Conservation (phyloP, 2,888 invertebrate species). For the Dryomyza anilis region DNA sequence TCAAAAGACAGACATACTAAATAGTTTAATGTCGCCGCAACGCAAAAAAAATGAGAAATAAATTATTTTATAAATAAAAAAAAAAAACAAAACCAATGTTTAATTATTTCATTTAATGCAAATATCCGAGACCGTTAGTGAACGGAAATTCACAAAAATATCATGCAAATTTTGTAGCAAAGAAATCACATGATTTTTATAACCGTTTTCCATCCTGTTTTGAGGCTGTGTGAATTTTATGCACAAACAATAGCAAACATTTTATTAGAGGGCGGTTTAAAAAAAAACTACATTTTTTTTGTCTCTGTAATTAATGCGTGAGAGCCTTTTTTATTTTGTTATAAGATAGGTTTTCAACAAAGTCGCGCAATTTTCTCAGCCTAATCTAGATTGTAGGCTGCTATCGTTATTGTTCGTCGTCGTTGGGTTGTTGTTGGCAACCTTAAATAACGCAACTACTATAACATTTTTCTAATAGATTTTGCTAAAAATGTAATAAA, state of each 20-base stretch:
- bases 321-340: too few relatives aligned
- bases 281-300: background rate
- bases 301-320: constrained; percentile 17
- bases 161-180: constrained; percentile 17
- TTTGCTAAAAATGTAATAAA: background rate
- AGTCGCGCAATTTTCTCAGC: constrained; percentile 35
- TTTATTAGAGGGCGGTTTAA: background rate
- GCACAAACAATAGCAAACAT: background rate
- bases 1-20: constrained; percentile 31
- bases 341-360: too few relatives aligned
- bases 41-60: constrained; percentile 30
- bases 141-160: constrained; percentile 32
- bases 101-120: background rate
- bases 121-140: too few relatives aligned
- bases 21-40: background rate
- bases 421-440: too few relatives aligned
- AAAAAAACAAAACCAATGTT: constrained; percentile 3
- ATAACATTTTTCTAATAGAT: too few relatives aligned
- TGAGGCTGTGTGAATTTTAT: constrained; percentile 23
- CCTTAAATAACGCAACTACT: too few relatives aligned
- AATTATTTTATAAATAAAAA: constrained; percentile 39
- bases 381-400: constrained; percentile 38
- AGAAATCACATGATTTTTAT: constrained; percentile 4
- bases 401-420: too few relatives aligned
- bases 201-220: constrained; percentile 24